Evolutionary conservation across 2,797 vertebrate species (phyloP), one percentile per base, ranked within the genome.

Genomic region (Selene dorsalis): DNA sequence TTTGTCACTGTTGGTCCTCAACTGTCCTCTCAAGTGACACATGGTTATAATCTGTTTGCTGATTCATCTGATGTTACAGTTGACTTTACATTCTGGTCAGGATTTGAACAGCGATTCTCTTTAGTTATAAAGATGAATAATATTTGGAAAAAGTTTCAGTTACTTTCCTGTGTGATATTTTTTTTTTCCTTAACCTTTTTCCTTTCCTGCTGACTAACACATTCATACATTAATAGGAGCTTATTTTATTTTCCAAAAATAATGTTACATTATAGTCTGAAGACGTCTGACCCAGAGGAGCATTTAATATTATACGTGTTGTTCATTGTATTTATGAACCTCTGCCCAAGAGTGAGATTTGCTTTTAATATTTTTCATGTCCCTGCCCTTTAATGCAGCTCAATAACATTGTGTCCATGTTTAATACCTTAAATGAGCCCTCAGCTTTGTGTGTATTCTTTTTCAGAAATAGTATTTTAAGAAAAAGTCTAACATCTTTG

Each of bases 251-350:
- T 73, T 64, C 5, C 48, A 45, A 5, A 16, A 55, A 65, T 2
- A 67, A 65, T 52, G 39, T 75, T 58, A 74, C 62, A 57, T 50
- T 53, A 56, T 17, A 83, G 75, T 88, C 84, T 88, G 81, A 81
- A 74, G 47, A 58, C 53, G 48, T 64, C 28, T 59, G 69, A 64
- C 60, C 38, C 28, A 57, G 57, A 53, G 64, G 35, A 75, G 39
- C 14, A 55, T 66, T 41, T 66, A 39, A 65, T 81, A 65, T 74
- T 73, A 55, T 28, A 20, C 55, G 64, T 73, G 52, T 57, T 78
- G 26, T 72, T 81, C 28, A 52, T 73, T 61, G 45, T 69, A 35
- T 73, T 80, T 48, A 61, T 57, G 28, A 73, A 60, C 45, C 22
- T 76, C 57, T 76, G 58, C 30, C 30, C 69, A 39, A 56, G 28